Evolutionary conservation across 2,888 invertebrate species (phyloP).

Genomic region (Synergus gifuensis): DNA sequence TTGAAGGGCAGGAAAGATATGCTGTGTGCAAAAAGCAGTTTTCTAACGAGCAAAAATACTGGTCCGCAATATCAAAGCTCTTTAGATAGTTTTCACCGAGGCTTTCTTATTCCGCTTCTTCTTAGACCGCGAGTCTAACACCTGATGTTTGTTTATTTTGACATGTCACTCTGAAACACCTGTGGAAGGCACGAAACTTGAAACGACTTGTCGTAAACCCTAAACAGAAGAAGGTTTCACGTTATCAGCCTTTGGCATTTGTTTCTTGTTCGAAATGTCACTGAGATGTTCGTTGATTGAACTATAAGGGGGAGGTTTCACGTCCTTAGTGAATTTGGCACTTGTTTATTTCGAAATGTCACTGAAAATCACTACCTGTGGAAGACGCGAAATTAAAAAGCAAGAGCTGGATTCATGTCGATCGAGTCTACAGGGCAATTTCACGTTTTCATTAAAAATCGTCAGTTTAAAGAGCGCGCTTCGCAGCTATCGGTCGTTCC

Average conservation of each 20-base stretch:
- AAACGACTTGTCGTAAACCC: neutral
- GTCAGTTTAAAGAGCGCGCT: conserved; percentile 8
- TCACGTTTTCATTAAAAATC: neutral
- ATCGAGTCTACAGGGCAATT: neutral
- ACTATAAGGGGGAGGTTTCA: neutral
- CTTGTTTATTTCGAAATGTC: conserved; percentile 28
- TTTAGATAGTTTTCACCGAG: neutral
- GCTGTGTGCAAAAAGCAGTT: neutral
- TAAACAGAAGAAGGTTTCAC: too few species aligned
- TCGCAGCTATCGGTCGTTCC: conserved; percentile 50
- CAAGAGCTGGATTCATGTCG: neutral
- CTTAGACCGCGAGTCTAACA: neutral
- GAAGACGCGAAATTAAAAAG: neutral
- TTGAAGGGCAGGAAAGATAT: neutral
- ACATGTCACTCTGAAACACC: neutral
- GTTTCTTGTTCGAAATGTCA: too few species aligned
- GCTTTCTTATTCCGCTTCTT: neutral
- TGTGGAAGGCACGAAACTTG: neutral
- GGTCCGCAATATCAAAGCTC: neutral
- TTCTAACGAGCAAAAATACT: neutral
- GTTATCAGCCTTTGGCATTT: too few species aligned
- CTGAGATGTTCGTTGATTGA: too few species aligned
- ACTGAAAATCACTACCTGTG: neutral
- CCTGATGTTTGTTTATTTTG: conserved; percentile 33
- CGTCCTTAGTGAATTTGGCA: neutral